Conservation (phyloP, 2,888 invertebrate species). For the Hartigia nigra region DNA sequence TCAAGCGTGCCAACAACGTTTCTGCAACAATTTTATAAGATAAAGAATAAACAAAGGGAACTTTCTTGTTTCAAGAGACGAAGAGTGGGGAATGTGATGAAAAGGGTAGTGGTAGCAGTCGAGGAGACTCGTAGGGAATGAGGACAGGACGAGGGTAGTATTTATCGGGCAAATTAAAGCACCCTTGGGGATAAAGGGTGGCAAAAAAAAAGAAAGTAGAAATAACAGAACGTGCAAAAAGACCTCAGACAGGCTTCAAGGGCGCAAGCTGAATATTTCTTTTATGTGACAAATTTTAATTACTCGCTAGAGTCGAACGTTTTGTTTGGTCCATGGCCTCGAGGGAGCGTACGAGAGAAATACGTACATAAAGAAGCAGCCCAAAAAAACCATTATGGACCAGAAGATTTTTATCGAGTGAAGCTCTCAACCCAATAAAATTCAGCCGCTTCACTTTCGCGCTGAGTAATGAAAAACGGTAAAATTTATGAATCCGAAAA, state of each 20-base stretch:
- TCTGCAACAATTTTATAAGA: neutral
- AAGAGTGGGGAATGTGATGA: neutral
- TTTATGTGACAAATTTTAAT: conserved; percentile 21
- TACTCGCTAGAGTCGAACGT: conserved; percentile 14
- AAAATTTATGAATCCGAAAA: neutral
- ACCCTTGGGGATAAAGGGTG: neutral
- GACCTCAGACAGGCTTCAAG: neutral
- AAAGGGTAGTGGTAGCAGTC: too few species aligned
- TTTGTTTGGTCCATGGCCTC: neutral
- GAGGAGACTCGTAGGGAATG: neutral
- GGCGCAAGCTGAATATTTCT: conserved; percentile 13
- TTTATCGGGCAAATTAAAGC: neutral
- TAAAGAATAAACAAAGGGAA: neutral
- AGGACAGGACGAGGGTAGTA: neutral
- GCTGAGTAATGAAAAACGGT: neutral
- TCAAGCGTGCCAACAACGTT: neutral
- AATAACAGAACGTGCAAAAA: neutral
- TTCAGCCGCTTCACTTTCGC: neutral
- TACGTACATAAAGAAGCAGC: neutral
- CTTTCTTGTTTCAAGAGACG: neutral
- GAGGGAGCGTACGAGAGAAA: neutral
- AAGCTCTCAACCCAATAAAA: neutral
- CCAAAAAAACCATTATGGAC: neutral
- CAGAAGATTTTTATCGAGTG: neutral
- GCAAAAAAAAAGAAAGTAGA: neutral